Conservation (phyloP, 2,113 vertebrate genomes). For the Cavia aperea region DNA sequence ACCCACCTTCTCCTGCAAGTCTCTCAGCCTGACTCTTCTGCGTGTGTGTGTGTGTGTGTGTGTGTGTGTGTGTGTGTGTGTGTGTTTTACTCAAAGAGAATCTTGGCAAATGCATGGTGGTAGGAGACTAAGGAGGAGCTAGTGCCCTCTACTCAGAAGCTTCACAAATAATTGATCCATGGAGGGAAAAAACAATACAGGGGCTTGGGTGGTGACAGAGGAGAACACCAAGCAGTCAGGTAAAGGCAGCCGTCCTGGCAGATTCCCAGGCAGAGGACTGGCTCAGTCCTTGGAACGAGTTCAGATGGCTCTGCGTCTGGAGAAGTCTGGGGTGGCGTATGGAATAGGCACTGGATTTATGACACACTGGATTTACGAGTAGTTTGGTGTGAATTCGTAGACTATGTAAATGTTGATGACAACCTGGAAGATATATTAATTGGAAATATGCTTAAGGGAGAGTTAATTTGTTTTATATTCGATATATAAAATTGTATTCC, state of each 20-base stretch:
- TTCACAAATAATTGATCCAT: neutral
- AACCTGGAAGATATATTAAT: neutral
- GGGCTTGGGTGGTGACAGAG: neutral
- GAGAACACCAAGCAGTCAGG: neutral
- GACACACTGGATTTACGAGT: neutral
- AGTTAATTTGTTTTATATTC: slow-evolving; percentile 19
- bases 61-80: neutral
- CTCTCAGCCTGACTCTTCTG: neutral
- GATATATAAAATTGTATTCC: neutral
- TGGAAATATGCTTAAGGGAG: slow-evolving; percentile 31
- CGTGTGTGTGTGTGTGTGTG: neutral
- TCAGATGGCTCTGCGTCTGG: neutral
- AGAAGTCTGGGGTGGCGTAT: neutral
- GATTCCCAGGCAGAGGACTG: neutral
- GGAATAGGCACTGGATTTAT: neutral
- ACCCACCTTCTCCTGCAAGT: neutral
- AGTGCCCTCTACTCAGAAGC: neutral
- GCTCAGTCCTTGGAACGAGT: neutral
- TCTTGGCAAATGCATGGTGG: neutral
- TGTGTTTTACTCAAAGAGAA: neutral
- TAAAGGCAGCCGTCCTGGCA: neutral
- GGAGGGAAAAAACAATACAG: neutral
- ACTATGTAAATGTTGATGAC: slow-evolving; percentile 20
- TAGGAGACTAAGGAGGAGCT: neutral
- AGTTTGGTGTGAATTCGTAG: neutral